A percentile compares a stretch with the other conserved stretches of the same genome.
Conservation (phyloP, 1,140 invertebrate genomes). For the Diuraphis noxia region DNA sequence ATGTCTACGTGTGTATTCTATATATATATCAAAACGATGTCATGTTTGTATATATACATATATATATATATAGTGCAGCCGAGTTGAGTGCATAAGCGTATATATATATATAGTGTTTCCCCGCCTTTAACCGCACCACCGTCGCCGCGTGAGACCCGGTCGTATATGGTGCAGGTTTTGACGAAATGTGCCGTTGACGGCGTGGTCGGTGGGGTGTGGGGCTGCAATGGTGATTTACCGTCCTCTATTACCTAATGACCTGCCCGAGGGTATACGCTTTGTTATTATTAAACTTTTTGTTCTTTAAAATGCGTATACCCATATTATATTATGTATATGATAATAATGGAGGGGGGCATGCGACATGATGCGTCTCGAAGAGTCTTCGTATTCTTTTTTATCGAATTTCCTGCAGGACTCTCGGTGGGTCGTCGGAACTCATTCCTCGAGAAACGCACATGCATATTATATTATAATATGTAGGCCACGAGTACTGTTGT, state of each 20-base stretch:
- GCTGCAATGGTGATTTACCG: neutral
- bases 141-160: neutral
- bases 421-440: too few species aligned
- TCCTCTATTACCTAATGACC: neutral
- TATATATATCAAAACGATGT: neutral
- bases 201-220: too few species aligned
- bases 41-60: neutral
- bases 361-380: neutral
- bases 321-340: too few species aligned
- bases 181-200: neutral
- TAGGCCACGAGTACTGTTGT: neutral
- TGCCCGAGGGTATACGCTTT: neutral
- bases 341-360: neutral
- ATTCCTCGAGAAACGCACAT: neutral
- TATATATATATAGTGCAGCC: neutral
- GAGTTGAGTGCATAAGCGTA: neutral
- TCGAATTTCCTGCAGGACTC: too few species aligned
- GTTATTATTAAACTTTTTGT: neutral
- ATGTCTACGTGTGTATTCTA: neutral
- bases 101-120: neutral
- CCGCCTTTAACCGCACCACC: too few species aligned
- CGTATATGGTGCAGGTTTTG: neutral
- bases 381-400: neutral
- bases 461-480: neutral
- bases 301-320: too few species aligned